Percentiles rank a stretch among this genome's conserved stretches.
These are phyloP conservation scores for Epicampocera succincta DNA, from an alignment of 2,888 invertebrate genomes.

Conservation along the genomic window DNA sequence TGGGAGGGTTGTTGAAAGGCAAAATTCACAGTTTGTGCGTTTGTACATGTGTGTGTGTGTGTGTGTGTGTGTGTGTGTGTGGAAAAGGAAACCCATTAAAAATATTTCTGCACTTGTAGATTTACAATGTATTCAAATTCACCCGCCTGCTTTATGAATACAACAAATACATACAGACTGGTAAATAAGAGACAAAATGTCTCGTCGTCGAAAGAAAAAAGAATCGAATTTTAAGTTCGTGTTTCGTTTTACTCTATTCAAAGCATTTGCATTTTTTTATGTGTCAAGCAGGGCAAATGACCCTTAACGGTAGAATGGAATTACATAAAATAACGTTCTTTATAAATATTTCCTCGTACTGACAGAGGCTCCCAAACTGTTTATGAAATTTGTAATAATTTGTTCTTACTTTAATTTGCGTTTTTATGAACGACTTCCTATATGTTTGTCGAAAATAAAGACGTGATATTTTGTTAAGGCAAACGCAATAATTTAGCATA, in stretches of 20 bases:
- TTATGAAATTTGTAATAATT: no score
- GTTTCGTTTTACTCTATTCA: no score
- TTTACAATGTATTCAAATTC: slow-evolving; percentile 6
- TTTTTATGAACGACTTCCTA: no score
- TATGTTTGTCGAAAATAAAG: no score
- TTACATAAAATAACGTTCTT: slow-evolving; percentile 1
- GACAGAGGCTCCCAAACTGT: slow-evolving; percentile 10
- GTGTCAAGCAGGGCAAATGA: slow-evolving; percentile 67
- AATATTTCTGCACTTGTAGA: slow-evolving; percentile 46
- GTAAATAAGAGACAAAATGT: slow-evolving; percentile 25
- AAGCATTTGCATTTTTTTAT: slow-evolving; percentile 32
- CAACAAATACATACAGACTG: background rate
- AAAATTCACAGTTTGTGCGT: background rate
- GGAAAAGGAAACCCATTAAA: slow-evolving; percentile 16
- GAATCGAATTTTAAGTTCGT: background rate
- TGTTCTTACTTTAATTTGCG: no score
- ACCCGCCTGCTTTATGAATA: background rate
- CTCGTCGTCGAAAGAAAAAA: background rate
- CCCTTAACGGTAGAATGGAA: slow-evolving; percentile 43
- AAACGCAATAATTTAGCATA: no score
- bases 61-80: background rate
- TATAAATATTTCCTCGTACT: slow-evolving; percentile 11
- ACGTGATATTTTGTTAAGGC: no score
- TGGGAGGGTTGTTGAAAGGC: slow-evolving; percentile 42
- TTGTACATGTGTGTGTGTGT: background rate